A percentile compares a stretch with the other conserved stretches of the same genome.
phyloP scores from a whole-genome alignment of 2,113 vertebrate species.

The Climacteris rufus region DNA sequence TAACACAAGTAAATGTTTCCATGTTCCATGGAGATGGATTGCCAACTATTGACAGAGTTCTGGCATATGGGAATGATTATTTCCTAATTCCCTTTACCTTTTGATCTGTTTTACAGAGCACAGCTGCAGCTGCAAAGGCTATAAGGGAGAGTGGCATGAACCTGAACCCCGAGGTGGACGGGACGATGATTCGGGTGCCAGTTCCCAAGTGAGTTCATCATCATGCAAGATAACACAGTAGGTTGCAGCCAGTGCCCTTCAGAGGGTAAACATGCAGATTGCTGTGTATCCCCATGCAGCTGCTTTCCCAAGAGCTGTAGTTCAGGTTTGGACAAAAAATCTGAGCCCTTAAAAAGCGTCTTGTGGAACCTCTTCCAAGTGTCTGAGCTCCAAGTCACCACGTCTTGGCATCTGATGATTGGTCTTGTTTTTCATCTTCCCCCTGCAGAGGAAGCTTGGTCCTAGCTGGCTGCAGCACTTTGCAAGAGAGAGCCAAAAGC shows the following conservation, averaged over 20 bases:
- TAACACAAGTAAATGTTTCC: slow-evolving; percentile 85
- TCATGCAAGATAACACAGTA: not conserved
- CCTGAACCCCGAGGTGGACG: slow-evolving; percentile 94
- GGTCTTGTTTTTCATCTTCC: not conserved
- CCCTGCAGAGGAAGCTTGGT: not conserved
- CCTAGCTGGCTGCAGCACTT: not conserved
- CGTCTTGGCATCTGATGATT: not conserved
- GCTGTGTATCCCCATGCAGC: not conserved
- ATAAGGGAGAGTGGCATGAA: slow-evolving; percentile 95
- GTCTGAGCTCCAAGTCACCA: not conserved
- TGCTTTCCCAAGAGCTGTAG: not conserved
- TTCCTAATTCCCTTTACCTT: slow-evolving; percentile 81
- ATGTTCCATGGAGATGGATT: slow-evolving; percentile 82
- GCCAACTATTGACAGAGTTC: slow-evolving; percentile 76
- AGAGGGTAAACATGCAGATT: not conserved
- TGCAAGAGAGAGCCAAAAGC: not conserved
- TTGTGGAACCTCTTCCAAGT: not conserved
- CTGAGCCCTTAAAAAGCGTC: not conserved
- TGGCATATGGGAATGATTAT: slow-evolving; percentile 86
- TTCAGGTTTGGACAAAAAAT: not conserved
- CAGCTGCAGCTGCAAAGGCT: slow-evolving; percentile 83
- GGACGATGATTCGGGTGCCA: slow-evolving; percentile 89
- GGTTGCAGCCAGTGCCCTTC: not conserved
- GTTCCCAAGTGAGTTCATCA: slow-evolving; percentile 81
- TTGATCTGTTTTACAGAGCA: slow-evolving; percentile 84